phyloP scores from a whole-genome alignment of 2,113 vertebrate genomes.

The Indicator indicator region DNA sequence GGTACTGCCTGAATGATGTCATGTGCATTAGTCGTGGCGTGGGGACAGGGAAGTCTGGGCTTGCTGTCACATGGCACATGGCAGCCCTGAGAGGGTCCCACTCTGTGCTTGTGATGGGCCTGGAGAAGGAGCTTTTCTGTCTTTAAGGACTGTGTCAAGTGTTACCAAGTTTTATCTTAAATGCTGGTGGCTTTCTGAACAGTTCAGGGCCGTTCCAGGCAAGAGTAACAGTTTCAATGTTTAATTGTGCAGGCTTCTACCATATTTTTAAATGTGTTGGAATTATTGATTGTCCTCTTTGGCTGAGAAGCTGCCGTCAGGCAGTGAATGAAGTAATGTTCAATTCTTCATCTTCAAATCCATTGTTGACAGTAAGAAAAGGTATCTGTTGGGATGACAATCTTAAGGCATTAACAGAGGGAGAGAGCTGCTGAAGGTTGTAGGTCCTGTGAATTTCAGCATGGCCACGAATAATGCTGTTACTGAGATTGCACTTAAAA shows the following conservation, averaged over 20 bases:
- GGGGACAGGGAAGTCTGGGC: background rate
- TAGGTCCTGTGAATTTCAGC: background rate
- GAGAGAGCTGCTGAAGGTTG: background rate
- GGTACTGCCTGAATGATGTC: background rate
- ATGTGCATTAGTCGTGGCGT: background rate
- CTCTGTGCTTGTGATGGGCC: fast-evolving
- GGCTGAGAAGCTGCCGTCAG: background rate
- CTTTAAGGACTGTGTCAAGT: background rate
- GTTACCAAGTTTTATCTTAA: background rate
- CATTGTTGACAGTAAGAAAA: background rate
- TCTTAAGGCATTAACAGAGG: background rate
- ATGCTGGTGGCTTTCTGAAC: background rate
- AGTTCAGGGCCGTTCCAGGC: background rate
- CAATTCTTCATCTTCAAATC: background rate
- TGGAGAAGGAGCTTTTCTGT: background rate
- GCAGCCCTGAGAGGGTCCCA: background rate
- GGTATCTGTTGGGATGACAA: background rate
- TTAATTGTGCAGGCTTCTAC: background rate
- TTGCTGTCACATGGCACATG: fast-evolving
- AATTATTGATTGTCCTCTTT: background rate
- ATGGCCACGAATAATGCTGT: background rate
- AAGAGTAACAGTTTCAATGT: background rate
- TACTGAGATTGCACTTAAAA: background rate
- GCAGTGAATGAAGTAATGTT: background rate
- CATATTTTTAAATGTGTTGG: background rate